Percentiles rank a stretch among this genome's conserved stretches.
Conservation (phyloP, 2,797 vertebrate genomes). For the Natrix natrix region DNA sequence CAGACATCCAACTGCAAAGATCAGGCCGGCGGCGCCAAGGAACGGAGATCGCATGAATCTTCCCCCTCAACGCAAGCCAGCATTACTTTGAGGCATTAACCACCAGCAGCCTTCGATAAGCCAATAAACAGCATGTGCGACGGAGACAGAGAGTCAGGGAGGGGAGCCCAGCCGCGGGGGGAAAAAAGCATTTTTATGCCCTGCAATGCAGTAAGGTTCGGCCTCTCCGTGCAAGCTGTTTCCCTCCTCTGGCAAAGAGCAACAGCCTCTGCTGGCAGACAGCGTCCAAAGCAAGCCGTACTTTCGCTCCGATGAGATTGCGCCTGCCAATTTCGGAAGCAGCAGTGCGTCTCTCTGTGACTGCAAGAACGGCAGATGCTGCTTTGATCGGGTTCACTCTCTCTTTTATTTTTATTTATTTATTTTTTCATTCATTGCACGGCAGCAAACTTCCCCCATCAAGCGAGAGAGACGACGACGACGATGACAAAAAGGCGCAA, state of each 20-base stretch:
- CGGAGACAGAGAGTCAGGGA: slow-evolving; percentile 23
- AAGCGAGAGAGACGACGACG: slow-evolving; percentile 33
- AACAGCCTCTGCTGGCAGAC: slow-evolving; percentile 56
- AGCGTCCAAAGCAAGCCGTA: slow-evolving; percentile 38
- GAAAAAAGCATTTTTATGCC: slow-evolving; percentile 38
- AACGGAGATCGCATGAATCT: slow-evolving; percentile 23
- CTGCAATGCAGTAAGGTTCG: slow-evolving; percentile 53
- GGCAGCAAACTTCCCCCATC: slow-evolving; percentile 15
- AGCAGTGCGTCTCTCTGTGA: slow-evolving; percentile 23
- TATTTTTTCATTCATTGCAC: slow-evolving; percentile 35
- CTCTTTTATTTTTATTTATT: background rate
- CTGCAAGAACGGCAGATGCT: slow-evolving; percentile 42
- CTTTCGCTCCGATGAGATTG: background rate
- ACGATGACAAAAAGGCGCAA: slow-evolving; percentile 2
- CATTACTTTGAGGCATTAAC: slow-evolving; percentile 18
- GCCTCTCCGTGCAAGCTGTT: slow-evolving; percentile 28
- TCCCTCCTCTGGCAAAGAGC: slow-evolving; percentile 34
- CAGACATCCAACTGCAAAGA: slow-evolving; percentile 32
- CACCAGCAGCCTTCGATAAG: background rate
- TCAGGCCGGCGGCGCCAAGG: slow-evolving; percentile 25
- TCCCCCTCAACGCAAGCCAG: slow-evolving; percentile 12
- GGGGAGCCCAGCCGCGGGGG: background rate
- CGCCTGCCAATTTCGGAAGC: slow-evolving; percentile 39
- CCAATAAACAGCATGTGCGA: slow-evolving; percentile 33
- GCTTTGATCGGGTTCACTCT: slow-evolving; percentile 22